A percentile compares a stretch with the other conserved stretches of the same genome.
Evolutionary conservation across 2,888 invertebrate genomes (phyloP).

Genomic region (Drosophila bunnanda): DNA sequence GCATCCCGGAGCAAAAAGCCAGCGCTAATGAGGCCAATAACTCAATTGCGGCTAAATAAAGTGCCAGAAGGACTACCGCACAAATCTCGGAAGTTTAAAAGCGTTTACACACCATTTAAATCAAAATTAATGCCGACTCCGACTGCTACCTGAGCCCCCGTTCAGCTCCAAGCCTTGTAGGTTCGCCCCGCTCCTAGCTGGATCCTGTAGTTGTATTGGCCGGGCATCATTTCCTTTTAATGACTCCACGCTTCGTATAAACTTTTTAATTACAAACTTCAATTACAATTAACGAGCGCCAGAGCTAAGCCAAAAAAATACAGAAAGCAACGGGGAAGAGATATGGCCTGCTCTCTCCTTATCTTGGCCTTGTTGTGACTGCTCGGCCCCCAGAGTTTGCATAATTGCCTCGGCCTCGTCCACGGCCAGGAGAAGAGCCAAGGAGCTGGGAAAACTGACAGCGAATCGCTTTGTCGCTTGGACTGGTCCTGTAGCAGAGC

Average conservation of each 20-base stretch:
- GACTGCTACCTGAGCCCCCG: conserved; percentile 30
- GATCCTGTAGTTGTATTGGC: conserved; percentile 43
- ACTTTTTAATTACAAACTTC: conserved; percentile 81
- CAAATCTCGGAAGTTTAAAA: conserved; percentile 61
- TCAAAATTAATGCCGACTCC: conserved; percentile 66
- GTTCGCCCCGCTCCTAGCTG: neutral
- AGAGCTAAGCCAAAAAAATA: conserved; percentile 50
- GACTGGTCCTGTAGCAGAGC: conserved; percentile 2
- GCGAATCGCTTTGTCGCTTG: conserved; percentile 4
- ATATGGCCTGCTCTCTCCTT: conserved; percentile 16
- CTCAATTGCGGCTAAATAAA: conserved; percentile 70
- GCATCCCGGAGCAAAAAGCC: conserved; percentile 26
- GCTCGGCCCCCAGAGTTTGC: conserved; percentile 42
- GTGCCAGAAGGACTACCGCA: conserved; percentile 25
- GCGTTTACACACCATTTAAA: conserved; percentile 78
- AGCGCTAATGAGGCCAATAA: conserved; percentile 73
- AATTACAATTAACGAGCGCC: conserved; percentile 78
- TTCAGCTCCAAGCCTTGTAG: neutral
- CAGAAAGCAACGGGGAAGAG: conserved; percentile 15
- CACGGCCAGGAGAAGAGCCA: conserved; percentile 34
- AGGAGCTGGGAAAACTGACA: conserved; percentile 26
- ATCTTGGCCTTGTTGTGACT: conserved; percentile 36
- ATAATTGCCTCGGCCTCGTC: conserved; percentile 58
- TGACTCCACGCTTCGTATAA: conserved; percentile 69
- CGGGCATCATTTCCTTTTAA: conserved; percentile 75